Conservation (phyloP, 2,888 invertebrate species). For the Xylocampa areola region DNA sequence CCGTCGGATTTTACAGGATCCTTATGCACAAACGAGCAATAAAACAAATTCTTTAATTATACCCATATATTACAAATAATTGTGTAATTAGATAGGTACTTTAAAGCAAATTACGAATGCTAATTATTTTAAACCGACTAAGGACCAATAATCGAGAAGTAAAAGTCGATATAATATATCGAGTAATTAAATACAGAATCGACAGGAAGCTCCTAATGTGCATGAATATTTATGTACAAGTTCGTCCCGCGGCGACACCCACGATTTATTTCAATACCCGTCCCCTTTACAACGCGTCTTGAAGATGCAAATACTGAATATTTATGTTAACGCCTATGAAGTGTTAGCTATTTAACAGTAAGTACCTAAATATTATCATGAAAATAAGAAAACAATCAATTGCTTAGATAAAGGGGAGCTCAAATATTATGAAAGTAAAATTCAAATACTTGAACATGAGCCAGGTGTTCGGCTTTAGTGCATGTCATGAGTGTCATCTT, state of each 20-base stretch:
- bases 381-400: slow-evolving; percentile 27
- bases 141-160: slow-evolving; percentile 23
- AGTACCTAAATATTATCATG: slow-evolving; percentile 37
- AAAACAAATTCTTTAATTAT: slow-evolving; percentile 9
- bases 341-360: slow-evolving; percentile 36
- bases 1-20: not conserved
- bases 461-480: slow-evolving; percentile 20
- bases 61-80: not conserved
- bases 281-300: slow-evolving; percentile 24
- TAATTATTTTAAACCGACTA: slow-evolving; percentile 1
- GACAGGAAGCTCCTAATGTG: slow-evolving; percentile 44
- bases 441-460: slow-evolving; percentile 21
- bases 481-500: slow-evolving; percentile 24
- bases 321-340: slow-evolving; percentile 42
- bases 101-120: not conserved
- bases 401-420: not conserved
- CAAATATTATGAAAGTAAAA: slow-evolving; percentile 26
- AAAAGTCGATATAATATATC: slow-evolving; percentile 28
- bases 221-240: slow-evolving; percentile 51
- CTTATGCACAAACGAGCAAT: not conserved
- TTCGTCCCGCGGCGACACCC: slow-evolving; percentile 32
- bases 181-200: slow-evolving; percentile 37
- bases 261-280: slow-evolving; percentile 47
- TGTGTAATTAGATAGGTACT: not conserved
- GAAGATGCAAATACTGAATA: slow-evolving; percentile 41